A percentile compares a stretch with the other conserved stretches of the same genome.
Evolutionary conservation across 2,888 invertebrate species (phyloP).

Genomic region (Drosophila formosana): DNA sequence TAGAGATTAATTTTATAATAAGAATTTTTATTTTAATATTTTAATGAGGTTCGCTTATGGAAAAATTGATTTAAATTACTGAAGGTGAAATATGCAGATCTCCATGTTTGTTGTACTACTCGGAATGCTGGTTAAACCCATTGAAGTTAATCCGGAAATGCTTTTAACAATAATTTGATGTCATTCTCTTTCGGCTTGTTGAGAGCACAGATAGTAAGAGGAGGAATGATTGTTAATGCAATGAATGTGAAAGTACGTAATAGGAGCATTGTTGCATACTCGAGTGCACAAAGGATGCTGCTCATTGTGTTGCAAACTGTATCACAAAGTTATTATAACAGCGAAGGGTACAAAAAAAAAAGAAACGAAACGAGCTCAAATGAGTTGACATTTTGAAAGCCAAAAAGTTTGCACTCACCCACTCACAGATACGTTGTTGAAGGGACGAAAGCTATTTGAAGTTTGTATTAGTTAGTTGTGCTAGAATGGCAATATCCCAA

Average conservation of each 20-base stretch:
- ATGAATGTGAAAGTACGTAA: conserved; percentile 33
- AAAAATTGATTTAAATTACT: background rate
- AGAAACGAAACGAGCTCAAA: conserved; percentile 37
- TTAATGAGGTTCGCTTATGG: too few species aligned
- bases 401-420: conserved; percentile 63
- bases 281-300: conserved; percentile 38
- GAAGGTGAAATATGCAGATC: background rate
- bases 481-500: conserved; percentile 38
- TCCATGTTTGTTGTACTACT: conserved; percentile 1
- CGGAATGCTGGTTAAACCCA: background rate
- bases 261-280: conserved; percentile 31
- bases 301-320: conserved; percentile 53
- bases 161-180: conserved; percentile 15
- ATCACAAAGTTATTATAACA: conserved; percentile 62
- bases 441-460: conserved; percentile 63
- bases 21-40: too few species aligned
- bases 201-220: conserved; percentile 1
- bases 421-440: conserved; percentile 29
- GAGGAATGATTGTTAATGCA: conserved; percentile 33
- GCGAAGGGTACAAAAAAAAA: conserved; percentile 36
- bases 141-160: background rate
- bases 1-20: too few species aligned
- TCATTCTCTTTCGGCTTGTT: background rate
- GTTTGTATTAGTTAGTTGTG: conserved; percentile 66
- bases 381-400: conserved; percentile 74